Evolutionary conservation across 35 echinoderm and acorn worm species (phyloP), one percentile per base, ranked within the genome.

Genomic region (Diadema setosum): DNA sequence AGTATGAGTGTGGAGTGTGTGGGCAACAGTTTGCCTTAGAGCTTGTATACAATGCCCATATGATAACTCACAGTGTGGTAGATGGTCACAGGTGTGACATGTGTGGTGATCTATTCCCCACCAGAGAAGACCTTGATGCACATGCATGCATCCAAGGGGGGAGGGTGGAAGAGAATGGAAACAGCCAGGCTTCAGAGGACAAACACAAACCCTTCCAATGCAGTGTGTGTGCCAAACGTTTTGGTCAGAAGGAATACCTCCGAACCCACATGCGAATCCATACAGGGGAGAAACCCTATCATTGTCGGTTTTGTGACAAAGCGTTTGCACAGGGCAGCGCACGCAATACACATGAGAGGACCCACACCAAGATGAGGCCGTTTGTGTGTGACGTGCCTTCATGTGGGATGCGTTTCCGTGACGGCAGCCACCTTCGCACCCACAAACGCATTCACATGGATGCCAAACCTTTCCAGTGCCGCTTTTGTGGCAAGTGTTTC

Each of bases 401-500:
- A 2, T 78, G 73, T 41, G 73, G 73, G 35, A 78, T 78, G 73
- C 29, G 73, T 21, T 78, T 78, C 40, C 29, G 73, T 35, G 73
- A 78, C 20, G 73, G 73, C 1, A 78, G 73, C 30, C 73, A 78
- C 44, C 73, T 78, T 5, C 73, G 73, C 18, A 78, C 73, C 20
- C 89, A 91, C 46, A 81, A 91, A 67, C 63, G 81, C 52, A 91
- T 83, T 63, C 89, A 91, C 48, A 83, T 44, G 16, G 84, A 74
- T 17, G 42, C 39, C 45, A 80, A 89, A 29, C 73, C 73, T 2
- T 89, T 89, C 76, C 48, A 42, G 41, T 89, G 87, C 57, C 44
- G 49, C 30, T 82, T 82, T 21, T 92, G 90, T 45, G 90, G 90
- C 25, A 87, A 87, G 34, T 40, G 73, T 21, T 92, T 92, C 90